These are phyloP conservation scores for Lepidochitona cinerea DNA, from an alignment of 2,888 invertebrate genomes.

Conservation along the genomic window DNA sequence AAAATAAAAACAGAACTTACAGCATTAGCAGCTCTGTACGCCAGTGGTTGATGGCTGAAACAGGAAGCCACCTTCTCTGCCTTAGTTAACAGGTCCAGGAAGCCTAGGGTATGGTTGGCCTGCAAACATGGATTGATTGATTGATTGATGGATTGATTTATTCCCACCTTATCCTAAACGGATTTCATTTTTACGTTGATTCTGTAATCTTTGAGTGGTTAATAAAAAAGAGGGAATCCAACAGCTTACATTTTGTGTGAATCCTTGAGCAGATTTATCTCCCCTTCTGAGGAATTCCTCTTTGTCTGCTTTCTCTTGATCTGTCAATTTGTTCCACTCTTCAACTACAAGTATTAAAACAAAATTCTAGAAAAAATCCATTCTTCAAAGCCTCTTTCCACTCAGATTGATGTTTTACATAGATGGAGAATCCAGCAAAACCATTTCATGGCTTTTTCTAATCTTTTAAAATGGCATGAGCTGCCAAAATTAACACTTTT, in stretches of 20 bases:
- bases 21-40: conserved; percentile 30
- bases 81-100: conserved; percentile 27
- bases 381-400: too few relatives aligned
- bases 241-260: conserved; percentile 27
- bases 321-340: conserved; percentile 26
- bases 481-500: too few relatives aligned
- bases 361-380: too few relatives aligned
- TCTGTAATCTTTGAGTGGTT: not conserved
- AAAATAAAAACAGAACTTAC: too few relatives aligned
- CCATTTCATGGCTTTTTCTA: too few relatives aligned
- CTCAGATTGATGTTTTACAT: too few relatives aligned
- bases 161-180: too few relatives aligned
- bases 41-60: conserved; percentile 29
- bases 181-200: too few relatives aligned
- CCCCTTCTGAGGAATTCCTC: conserved; percentile 24
- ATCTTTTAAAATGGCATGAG: too few relatives aligned
- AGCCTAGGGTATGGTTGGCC: conserved; percentile 29
- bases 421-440: too few relatives aligned
- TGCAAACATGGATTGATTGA: too few relatives aligned
- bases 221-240: not conserved
- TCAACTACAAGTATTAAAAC: conserved; percentile 23
- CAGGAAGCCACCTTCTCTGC: conserved; percentile 28
- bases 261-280: conserved; percentile 26
- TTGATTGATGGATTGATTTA: too few relatives aligned
- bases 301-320: conserved; percentile 22